phyloP scores from a whole-genome alignment of 1,140 invertebrate genomes.

The Microplitis mediator region DNA sequence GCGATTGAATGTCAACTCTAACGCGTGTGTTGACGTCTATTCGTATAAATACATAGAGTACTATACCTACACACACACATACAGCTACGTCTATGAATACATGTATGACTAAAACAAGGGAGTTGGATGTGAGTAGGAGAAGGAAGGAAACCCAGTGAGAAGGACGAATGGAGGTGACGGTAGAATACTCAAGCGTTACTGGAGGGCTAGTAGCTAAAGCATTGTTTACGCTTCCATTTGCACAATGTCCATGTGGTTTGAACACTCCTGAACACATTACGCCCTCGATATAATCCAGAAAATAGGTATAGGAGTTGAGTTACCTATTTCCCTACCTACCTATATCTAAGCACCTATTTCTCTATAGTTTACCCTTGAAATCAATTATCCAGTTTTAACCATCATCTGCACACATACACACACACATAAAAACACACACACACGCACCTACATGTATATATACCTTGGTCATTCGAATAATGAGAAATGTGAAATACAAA shows the following conservation, averaged over 20 bases:
- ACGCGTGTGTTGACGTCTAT: background rate
- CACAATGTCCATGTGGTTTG: slow-evolving; percentile 8
- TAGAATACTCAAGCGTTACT: background rate
- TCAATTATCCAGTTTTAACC: background rate
- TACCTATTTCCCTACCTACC: background rate
- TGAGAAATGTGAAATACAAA: background rate
- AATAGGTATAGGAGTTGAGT: background rate
- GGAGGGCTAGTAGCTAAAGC: background rate
- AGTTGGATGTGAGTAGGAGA: background rate
- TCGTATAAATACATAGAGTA: background rate
- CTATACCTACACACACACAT: too few species aligned
- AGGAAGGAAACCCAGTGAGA: background rate
- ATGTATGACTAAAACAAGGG: background rate
- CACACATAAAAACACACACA: too few species aligned
- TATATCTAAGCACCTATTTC: too few species aligned
- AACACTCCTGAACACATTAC: slow-evolving; percentile 6
- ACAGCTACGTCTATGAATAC: too few species aligned
- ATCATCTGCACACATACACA: too few species aligned
- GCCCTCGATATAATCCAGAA: background rate
- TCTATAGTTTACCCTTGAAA: background rate
- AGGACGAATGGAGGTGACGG: slow-evolving; percentile 7
- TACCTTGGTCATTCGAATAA: too few species aligned
- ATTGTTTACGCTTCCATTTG: slow-evolving; percentile 15
- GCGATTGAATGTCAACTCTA: slow-evolving; percentile 22
- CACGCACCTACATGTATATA: too few species aligned